Evolutionary conservation across 2,113 vertebrate genomes (phyloP).

Genomic region (Oreamnos americanus): DNA sequence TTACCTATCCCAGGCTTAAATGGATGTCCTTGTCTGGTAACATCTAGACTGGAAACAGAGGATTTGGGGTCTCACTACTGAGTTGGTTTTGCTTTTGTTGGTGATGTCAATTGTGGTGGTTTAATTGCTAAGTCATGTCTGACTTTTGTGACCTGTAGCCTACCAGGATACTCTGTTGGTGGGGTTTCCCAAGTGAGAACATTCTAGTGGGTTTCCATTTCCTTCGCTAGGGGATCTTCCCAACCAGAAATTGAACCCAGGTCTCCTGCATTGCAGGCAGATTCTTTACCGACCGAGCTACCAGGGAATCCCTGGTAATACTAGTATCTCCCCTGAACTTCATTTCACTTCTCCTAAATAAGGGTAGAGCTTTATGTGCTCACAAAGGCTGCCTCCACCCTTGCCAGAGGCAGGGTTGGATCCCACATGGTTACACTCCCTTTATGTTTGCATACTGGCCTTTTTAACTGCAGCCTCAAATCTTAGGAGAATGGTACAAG

Average conservation of each 20-base stretch:
- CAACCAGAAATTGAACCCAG: background rate
- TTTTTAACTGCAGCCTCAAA: background rate
- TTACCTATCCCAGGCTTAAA: background rate
- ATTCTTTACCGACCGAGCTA: background rate
- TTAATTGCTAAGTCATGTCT: background rate
- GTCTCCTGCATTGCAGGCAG: background rate
- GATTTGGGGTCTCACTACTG: background rate
- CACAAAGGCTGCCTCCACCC: background rate
- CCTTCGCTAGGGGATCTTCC: background rate
- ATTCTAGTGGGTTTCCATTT: background rate
- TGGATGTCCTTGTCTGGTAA: background rate
- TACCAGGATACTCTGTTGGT: background rate
- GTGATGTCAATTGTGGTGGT: background rate
- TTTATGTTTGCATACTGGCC: background rate
- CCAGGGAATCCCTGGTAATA: background rate
- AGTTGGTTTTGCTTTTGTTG: background rate
- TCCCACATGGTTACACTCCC: background rate
- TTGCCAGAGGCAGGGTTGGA: background rate
- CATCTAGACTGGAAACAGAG: background rate
- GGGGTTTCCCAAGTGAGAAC: background rate
- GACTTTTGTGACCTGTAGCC: background rate
- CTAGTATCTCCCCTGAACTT: background rate
- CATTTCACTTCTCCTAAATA: background rate
- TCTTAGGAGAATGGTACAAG: background rate
- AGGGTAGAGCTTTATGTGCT: background rate